Conservation (phyloP, 2,113 vertebrate species). For the Dendropsophus ebraccatus region DNA sequence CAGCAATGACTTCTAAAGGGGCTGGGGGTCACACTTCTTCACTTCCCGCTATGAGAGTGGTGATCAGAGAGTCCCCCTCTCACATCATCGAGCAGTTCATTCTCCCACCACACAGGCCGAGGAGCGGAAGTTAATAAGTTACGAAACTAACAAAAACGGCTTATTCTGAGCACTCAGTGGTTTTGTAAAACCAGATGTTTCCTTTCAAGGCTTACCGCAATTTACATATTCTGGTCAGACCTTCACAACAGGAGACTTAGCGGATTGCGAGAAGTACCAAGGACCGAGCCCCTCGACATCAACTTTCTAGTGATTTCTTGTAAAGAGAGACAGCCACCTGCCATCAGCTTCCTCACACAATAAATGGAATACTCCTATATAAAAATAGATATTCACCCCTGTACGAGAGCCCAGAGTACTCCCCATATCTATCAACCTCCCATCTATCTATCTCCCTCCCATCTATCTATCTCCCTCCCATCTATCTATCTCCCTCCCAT, state of each 20-base stretch:
- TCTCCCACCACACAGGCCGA: not conserved
- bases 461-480: no score
- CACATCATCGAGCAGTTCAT: not conserved
- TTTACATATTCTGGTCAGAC: conserved; percentile 38
- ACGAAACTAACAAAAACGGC: conserved; percentile 24
- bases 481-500: no score
- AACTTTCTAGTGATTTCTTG: not conserved
- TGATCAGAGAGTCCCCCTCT: not conserved
- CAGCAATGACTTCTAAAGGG: no score
- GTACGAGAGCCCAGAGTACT: no score
- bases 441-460: no score
- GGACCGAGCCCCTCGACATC: not conserved
- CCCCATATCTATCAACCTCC: no score
- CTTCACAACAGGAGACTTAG: not conserved
- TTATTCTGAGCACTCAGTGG: conserved; percentile 48
- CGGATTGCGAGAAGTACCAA: not conserved
- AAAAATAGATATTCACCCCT: no score
- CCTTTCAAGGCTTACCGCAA: conserved; percentile 42
- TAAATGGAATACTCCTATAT: not conserved
- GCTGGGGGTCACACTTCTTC: not conserved
- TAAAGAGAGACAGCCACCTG: not conserved
- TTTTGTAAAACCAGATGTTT: conserved; percentile 57
- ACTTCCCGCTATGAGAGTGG: not conserved
- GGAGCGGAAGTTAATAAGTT: conserved; percentile 42
- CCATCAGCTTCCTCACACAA: not conserved